These are phyloP conservation scores for Capitulum mitella DNA, from an alignment of 2,888 invertebrate species.

Conservation along the genomic window DNA sequence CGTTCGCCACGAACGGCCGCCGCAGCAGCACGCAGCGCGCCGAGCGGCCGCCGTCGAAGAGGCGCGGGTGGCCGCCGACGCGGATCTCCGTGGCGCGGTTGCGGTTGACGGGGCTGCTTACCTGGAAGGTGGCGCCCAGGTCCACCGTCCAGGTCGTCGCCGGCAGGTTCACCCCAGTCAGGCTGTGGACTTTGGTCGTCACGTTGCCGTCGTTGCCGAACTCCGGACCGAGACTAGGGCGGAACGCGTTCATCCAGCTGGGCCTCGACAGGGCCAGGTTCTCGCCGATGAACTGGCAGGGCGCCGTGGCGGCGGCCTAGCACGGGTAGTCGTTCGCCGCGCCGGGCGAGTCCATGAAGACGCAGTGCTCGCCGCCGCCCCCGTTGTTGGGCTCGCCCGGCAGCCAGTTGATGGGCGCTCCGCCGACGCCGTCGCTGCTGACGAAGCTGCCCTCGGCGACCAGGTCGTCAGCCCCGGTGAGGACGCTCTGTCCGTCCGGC, in stretches of 20 bases:
- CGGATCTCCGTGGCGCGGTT: background rate
- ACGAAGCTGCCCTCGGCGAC: background rate
- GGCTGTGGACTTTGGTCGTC: background rate
- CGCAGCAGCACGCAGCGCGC: background rate
- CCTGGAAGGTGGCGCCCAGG: background rate
- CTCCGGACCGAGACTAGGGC: too few relatives aligned
- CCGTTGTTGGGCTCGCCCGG: background rate
- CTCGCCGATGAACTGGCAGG: background rate
- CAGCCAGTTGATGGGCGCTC: background rate
- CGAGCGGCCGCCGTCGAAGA: background rate
- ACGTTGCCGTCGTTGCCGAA: background rate
- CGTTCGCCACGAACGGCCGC: background rate
- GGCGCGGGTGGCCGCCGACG: background rate
- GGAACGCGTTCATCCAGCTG: background rate
- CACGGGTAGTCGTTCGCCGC: background rate
- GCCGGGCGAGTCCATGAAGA: background rate
- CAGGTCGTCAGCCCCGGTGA: background rate
- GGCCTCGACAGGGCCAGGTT: background rate
- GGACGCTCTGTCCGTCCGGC: background rate
- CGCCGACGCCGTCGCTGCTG: background rate
- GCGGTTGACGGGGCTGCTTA: background rate
- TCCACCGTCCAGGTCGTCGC: background rate
- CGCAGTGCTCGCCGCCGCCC: background rate
- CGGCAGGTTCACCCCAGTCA: background rate
- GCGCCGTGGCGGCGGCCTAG: too few relatives aligned